A percentile compares a stretch with the other conserved stretches of the same genome.
These are phyloP conservation scores for Platichthys stellatus DNA, from an alignment of 2,113 vertebrate genomes.

Conservation along the genomic window DNA sequence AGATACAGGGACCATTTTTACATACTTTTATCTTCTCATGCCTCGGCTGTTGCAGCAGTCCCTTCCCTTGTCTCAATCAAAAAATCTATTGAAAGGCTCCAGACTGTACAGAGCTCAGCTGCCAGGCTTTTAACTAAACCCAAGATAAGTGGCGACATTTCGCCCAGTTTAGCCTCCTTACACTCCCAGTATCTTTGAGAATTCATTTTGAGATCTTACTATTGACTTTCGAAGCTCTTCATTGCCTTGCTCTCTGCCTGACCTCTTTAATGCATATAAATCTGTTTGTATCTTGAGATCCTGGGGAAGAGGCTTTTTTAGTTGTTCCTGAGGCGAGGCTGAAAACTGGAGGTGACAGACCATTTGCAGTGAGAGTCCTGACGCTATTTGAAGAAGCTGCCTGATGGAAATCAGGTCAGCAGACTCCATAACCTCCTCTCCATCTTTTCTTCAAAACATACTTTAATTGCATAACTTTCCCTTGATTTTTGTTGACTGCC, in stretches of 20 bases:
- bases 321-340: neutral
- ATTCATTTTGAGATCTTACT: neutral
- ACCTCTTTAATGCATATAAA: neutral
- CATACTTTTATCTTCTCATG: neutral
- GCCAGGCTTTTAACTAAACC: neutral
- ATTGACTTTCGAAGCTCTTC: neutral
- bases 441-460: neutral
- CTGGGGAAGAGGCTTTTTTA: neutral
- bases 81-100: neutral
- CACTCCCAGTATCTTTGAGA: neutral
- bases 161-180: neutral
- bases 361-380: neutral
- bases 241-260: neutral
- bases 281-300: neutral
- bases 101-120: neutral
- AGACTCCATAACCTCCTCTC: neutral
- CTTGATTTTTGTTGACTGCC: neutral
- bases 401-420: neutral
- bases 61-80: neutral
- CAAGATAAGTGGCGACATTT: neutral
- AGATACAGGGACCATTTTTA: neutral
- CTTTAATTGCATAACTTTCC: neutral
- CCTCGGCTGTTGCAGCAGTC: neutral
- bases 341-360: neutral
- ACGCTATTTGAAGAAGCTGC: neutral